Percentiles rank a stretch among this genome's conserved stretches.
phyloP scores from a whole-genome alignment of 2,113 vertebrate species.

The Nettapus auritus region DNA sequence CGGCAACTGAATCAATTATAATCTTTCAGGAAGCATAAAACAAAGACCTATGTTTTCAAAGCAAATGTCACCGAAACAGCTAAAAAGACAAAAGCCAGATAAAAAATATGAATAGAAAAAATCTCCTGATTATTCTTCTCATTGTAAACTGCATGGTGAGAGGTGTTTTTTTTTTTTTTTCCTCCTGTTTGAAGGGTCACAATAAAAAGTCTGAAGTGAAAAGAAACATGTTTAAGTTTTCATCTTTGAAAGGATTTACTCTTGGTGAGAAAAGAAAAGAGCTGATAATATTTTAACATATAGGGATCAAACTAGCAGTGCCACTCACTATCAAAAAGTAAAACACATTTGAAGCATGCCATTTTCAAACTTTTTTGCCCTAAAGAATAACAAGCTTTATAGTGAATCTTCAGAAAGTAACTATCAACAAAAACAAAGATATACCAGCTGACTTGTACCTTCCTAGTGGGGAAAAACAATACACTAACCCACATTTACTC shows the following conservation, averaged over 20 bases:
- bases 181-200: slow-evolving; percentile 21
- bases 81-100: slow-evolving; percentile 53
- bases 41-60: slow-evolving; percentile 55
- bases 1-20: slow-evolving; percentile 59
- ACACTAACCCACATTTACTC: background rate
- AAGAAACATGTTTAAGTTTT: background rate
- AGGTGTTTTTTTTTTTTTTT: background rate
- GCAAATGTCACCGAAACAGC: slow-evolving; percentile 56
- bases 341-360: slow-evolving; percentile 21
- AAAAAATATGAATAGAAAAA: slow-evolving; percentile 46
- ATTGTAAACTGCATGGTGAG: background rate
- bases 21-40: slow-evolving; percentile 57
- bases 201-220: slow-evolving; percentile 22
- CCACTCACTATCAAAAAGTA: slow-evolving; percentile 12
- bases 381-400: background rate
- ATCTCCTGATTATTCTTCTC: slow-evolving; percentile 20
- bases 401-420: background rate
- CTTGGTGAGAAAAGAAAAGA: slow-evolving; percentile 6
- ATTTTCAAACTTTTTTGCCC: slow-evolving; percentile 14
- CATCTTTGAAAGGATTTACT: slow-evolving; percentile 17
- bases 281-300: slow-evolving; percentile 17
- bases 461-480: background rate
- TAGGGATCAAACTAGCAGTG: slow-evolving; percentile 13
- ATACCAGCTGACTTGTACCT: background rate
- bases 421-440: background rate